phyloP scores from a whole-genome alignment of 1,140 invertebrate species.

The Drosophila nannoptera region DNA sequence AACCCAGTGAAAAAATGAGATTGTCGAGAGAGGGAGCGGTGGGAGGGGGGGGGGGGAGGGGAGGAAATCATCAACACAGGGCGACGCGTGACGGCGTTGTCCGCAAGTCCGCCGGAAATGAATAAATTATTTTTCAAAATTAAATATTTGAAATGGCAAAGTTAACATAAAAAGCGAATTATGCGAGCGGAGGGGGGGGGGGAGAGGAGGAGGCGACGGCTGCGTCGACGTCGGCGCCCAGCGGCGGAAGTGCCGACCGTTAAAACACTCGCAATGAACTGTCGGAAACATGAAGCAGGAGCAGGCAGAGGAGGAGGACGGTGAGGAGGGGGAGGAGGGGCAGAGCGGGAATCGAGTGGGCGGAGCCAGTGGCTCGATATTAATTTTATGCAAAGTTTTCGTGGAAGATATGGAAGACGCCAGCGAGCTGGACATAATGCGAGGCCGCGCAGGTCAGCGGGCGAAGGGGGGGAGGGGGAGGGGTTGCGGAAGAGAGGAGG shows the following conservation, averaged over 20 bases:
- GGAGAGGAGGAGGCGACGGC: slow-evolving; percentile 1
- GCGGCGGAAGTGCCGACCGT: slow-evolving; percentile 67
- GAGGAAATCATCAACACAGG: slow-evolving; percentile 50
- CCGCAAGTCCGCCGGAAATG: slow-evolving; percentile 57
- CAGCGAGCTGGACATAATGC: slow-evolving; percentile 60
- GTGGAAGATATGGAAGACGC: slow-evolving; percentile 23
- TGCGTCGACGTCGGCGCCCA: slow-evolving; percentile 16
- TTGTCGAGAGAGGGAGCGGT: not conserved
- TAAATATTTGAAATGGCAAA: slow-evolving; percentile 76
- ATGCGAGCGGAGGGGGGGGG: slow-evolving; percentile 43
- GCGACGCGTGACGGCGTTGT: slow-evolving; percentile 10
- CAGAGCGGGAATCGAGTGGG: not conserved
- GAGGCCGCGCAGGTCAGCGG: slow-evolving; percentile 20
- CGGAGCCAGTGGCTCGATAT: slow-evolving; percentile 49
- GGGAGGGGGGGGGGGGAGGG: not conserved
- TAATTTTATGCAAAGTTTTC: slow-evolving; percentile 74
- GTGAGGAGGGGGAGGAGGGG: not conserved
- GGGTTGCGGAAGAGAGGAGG: not conserved
- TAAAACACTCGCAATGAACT: slow-evolving; percentile 75
- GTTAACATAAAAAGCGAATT: slow-evolving; percentile 72
- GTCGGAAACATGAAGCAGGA: slow-evolving; percentile 50
- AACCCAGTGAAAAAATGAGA: slow-evolving; percentile 19
- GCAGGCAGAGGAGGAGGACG: slow-evolving; percentile 1
- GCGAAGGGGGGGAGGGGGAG: not conserved
- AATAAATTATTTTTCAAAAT: slow-evolving; percentile 75